phyloP scores from a whole-genome alignment of 1,140 invertebrate genomes.

The Caenorhabditis inopinata region DNA sequence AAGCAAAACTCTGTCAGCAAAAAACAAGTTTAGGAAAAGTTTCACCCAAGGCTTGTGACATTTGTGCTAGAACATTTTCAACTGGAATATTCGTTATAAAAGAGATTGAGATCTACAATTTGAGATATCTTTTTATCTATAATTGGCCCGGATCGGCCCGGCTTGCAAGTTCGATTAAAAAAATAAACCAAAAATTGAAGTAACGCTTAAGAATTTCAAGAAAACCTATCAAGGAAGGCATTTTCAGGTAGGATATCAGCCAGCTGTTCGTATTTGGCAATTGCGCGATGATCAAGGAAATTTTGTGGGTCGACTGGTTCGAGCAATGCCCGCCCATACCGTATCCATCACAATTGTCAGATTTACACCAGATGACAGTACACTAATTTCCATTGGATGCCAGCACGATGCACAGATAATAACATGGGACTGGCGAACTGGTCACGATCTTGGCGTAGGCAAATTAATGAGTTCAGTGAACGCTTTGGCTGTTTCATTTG shows the following conservation, averaged over 20 bases:
- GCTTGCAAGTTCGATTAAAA: too few relatives aligned
- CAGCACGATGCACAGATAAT: conserved; percentile 19
- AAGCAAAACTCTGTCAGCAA: too few relatives aligned
- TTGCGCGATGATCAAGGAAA: background rate
- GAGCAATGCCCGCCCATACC: background rate
- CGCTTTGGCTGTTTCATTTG: background rate
- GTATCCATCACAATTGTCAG: conserved; percentile 3
- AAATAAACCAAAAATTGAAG: too few relatives aligned
- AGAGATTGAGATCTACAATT: too few relatives aligned
- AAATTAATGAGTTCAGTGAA: background rate
- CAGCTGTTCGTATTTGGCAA: conserved; percentile 6
- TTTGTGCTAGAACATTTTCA: too few relatives aligned
- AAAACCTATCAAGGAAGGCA: too few relatives aligned
- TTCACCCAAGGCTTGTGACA: too few relatives aligned
- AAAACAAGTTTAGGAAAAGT: too few relatives aligned
- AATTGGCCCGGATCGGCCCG: too few relatives aligned
- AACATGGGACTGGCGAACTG: background rate
- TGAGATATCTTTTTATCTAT: too few relatives aligned
- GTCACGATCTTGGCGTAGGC: conserved; percentile 10
- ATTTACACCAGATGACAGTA: conserved; percentile 2
- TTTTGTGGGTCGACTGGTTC: background rate
- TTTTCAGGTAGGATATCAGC: conserved; percentile 1
- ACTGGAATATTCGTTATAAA: too few relatives aligned
- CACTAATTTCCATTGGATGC: conserved; percentile 10
- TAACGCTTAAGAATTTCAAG: too few relatives aligned